Evolutionary conservation across 2,888 invertebrate species (phyloP).

Genomic region (Erebia palarica): DNA sequence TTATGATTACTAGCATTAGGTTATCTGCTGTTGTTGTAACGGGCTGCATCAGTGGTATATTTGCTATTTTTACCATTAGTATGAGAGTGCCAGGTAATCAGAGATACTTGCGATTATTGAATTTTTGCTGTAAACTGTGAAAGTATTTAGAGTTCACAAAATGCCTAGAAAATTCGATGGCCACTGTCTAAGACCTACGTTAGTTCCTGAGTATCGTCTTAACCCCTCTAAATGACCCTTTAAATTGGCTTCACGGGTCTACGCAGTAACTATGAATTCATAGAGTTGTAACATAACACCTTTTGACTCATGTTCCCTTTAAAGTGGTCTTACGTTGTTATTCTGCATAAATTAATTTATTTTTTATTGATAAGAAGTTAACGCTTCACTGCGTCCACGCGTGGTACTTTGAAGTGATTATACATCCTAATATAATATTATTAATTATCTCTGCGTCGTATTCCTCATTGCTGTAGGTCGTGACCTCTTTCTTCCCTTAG

Average conservation of each 20-base stretch:
- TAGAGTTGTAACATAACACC: slow-evolving; percentile 32
- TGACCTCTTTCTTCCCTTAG: neutral
- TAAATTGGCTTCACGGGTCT: slow-evolving; percentile 55
- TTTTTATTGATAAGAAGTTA: slow-evolving; percentile 9
- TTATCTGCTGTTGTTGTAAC: no score
- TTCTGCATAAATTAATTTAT: slow-evolving; percentile 6
- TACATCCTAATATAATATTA: neutral
- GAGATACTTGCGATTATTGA: no score
- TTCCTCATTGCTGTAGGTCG: neutral
- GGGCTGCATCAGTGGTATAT: no score
- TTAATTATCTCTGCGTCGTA: slow-evolving; percentile 1
- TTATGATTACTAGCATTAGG: no score
- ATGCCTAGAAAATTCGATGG: no score
- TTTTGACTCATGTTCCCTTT: slow-evolving; percentile 35
- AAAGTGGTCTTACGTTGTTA: slow-evolving; percentile 17
- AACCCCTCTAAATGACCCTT: slow-evolving; percentile 62
- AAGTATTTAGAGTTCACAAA: no score
- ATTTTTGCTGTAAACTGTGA: no score
- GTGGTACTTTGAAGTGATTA: neutral
- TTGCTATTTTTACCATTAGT: no score
- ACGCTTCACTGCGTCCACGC: neutral
- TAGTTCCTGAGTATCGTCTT: slow-evolving; percentile 41
- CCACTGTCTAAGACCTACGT: no score
- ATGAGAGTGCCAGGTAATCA: no score
- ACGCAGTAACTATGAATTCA: slow-evolving; percentile 29